Base-by-base conservation (phyloP, 2,888 invertebrate genomes). In the Diarsia dahlii region DNA sequence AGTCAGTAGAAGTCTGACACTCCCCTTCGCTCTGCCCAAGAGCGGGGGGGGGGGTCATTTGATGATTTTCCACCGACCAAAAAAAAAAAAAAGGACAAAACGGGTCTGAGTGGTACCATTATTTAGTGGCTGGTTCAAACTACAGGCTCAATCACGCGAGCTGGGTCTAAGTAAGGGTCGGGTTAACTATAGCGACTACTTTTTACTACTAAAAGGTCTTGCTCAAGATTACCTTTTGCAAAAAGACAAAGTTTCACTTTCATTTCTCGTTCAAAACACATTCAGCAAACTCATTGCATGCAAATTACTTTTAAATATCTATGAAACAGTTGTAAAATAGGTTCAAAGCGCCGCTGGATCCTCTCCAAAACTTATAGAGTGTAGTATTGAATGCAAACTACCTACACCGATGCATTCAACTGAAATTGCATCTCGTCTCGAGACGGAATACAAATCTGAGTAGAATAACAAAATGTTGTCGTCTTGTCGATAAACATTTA, bases 401-500 rank as follows among this genome's bases (percentile, higher is more conserved):
- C 48, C 28, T 20, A n/a, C 23, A 28, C 5, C 39, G 45, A 78
- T 84, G 78, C 71, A 84, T 87, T 87, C 82, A 82, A 84, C 79
- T 84, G 78, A 79, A 68, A 81, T 63, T 76, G 80, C 87, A 87
- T 85, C 82, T 73, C 46, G 50, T 20, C 48, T 5, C 72, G 70
- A 65, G 62, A 45, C 74, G 48, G 88, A 85, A 89, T 87, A 89
- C 88, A 77, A 84, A 89, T 84, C 83, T 73, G 74, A 67, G 71
- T 60, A 72, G 83, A 82, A 86, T 84, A 87, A 87, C 84, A 81
- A 90, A 90, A 88, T 86, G 83, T n/a, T n/a, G n/a, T n/a, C n/a
- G n/a, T n/a, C n/a, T 89, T 88, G 89, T 91, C 90, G 88, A 90
- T 90, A 90, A 89, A 91, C 90, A 91, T 91, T 90, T 86, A 87